Evolutionary conservation across 2,797 vertebrate species (phyloP).

Genomic region (Onychomys arenicola): DNA sequence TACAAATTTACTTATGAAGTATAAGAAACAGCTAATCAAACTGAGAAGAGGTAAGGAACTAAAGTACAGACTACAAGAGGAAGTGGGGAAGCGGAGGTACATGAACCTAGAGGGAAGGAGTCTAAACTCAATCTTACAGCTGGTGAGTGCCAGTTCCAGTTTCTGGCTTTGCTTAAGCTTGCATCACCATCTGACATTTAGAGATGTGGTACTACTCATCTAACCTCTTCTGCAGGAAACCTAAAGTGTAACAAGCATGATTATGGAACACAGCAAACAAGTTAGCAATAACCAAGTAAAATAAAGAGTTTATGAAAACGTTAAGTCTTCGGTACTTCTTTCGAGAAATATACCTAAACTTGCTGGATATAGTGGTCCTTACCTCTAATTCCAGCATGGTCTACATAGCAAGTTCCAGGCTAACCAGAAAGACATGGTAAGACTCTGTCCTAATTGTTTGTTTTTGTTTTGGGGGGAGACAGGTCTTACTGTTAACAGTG

Average conservation of each 20-base stretch:
- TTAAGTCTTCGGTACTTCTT: constrained; percentile 31
- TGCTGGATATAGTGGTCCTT: not conserved
- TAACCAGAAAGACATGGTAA: not conserved
- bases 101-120: not conserved
- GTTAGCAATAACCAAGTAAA: constrained; percentile 33
- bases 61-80: not conserved
- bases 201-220: not conserved
- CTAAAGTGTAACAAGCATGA: constrained; percentile 2
- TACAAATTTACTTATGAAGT: constrained; percentile 38
- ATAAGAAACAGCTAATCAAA: constrained; percentile 41
- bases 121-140: not conserved
- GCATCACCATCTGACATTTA: not conserved
- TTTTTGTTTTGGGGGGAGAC: not conserved
- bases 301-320: constrained; percentile 34
- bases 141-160: not conserved
- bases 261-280: not conserved
- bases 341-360: not conserved
- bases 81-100: not conserved
- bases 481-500: not conserved
- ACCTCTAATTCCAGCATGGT: not conserved
- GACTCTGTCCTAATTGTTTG: not conserved
- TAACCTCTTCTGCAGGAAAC: not conserved
- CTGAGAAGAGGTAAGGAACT: not conserved
- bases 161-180: constrained; percentile 23
- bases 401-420: not conserved